Conservation (phyloP, 2,113 vertebrate species). For the Mystacornis crossleyi region DNA sequence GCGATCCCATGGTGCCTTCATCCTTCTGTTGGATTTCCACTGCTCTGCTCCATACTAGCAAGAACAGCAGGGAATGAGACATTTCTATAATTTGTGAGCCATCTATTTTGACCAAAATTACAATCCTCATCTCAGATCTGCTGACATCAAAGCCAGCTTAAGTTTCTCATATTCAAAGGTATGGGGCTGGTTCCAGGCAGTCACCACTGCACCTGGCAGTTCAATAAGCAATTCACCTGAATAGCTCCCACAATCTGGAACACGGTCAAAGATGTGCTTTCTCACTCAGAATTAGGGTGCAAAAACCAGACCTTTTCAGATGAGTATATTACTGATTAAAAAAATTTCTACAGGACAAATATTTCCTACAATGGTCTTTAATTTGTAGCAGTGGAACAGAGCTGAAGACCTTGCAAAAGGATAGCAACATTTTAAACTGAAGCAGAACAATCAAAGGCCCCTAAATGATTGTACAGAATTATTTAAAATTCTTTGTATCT, state of each 20-base stretch:
- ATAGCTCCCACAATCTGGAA: not conserved
- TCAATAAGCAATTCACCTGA: not conserved
- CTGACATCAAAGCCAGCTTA: not conserved
- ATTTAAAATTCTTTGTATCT: not conserved
- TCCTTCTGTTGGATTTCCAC: not conserved
- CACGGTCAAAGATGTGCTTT: not conserved
- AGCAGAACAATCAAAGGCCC: not conserved
- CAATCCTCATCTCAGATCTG: accelerated
- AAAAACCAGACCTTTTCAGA: not conserved
- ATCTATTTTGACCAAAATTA: not conserved
- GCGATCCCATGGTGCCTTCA: accelerated
- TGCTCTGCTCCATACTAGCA: not conserved
- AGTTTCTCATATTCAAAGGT: not conserved
- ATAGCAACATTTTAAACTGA: not conserved
- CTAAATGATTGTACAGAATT: not conserved
- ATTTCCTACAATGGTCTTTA: not conserved
- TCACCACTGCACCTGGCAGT: not conserved
- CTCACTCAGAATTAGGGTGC: not conserved
- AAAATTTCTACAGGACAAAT: not conserved
- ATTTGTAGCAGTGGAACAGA: not conserved
- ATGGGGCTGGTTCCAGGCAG: not conserved
- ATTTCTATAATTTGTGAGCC: not conserved
- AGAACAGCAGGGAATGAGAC: not conserved
- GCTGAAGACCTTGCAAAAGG: not conserved
- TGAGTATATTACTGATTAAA: not conserved